Conservation (phyloP, 2,888 invertebrate species). For the Dichetophora obliterata region DNA sequence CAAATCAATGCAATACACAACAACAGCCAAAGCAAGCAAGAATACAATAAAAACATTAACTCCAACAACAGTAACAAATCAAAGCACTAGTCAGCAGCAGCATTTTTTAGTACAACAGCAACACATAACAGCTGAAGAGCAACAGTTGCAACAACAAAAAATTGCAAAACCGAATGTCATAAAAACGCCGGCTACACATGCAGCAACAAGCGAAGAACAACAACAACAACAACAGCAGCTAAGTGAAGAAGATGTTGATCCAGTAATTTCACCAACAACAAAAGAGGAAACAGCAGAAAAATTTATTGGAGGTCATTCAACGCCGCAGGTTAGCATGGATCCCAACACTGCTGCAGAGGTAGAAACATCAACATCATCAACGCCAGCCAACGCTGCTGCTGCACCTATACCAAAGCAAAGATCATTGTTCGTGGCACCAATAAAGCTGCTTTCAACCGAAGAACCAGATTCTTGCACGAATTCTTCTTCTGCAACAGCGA, state of each 20-base stretch:
- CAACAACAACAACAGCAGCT: constrained; percentile 50
- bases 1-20: constrained; percentile 41
- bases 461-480: constrained; percentile 54
- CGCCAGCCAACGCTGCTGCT: constrained; percentile 19
- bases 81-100: constrained; percentile 44
- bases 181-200: constrained; percentile 46
- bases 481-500: constrained; percentile 54
- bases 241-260: constrained; percentile 4
- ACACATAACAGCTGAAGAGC: constrained; percentile 38
- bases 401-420: constrained; percentile 55
- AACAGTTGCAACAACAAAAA: constrained; percentile 36
- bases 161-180: constrained; percentile 34
- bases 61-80: constrained; percentile 44
- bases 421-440: constrained; percentile 49
- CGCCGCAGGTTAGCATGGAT: constrained; percentile 49
- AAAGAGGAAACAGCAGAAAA: constrained; percentile 65
- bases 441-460: constrained; percentile 57
- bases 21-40: constrained; percentile 39
- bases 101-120: constrained; percentile 43
- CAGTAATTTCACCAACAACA: constrained; percentile 46
- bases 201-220: constrained; percentile 46
- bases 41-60: constrained; percentile 38
- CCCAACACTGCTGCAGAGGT: constrained; percentile 44
- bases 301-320: constrained; percentile 67
- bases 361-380: constrained; percentile 49